phyloP scores from a whole-genome alignment of 1,140 invertebrate species.

The Lordiphosa clarofinis region DNA sequence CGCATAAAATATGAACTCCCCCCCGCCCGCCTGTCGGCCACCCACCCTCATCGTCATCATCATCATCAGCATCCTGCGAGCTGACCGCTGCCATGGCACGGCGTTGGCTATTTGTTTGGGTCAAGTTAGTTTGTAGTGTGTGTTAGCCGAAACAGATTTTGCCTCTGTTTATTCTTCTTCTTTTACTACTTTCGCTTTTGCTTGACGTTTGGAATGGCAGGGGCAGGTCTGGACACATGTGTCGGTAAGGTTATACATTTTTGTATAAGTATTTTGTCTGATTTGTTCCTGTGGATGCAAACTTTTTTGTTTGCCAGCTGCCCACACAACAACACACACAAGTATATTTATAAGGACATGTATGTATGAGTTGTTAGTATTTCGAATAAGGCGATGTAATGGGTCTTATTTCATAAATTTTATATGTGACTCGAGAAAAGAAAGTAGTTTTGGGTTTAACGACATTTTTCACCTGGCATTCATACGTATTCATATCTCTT shows the following conservation, averaged over 20 bases:
- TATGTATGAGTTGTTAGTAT: conserved; percentile 30
- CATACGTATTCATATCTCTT: too few species aligned
- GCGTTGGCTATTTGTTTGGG: conserved; percentile 58
- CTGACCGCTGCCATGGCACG: conserved; percentile 29
- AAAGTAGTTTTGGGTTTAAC: too few species aligned
- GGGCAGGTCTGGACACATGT: conserved; percentile 46
- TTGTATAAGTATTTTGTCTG: conserved; percentile 38
- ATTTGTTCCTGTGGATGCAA: conserved; percentile 60
- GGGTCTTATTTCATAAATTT: conserved; percentile 51
- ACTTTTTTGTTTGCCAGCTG: conserved; percentile 48
- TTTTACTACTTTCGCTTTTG: conserved; percentile 19
- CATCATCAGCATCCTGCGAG: conserved; percentile 2
- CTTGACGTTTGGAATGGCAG: conserved; percentile 10
- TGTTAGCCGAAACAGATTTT: conserved; percentile 38
- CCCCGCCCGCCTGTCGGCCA: conserved; percentile 2
- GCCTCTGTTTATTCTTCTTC: conserved; percentile 29
- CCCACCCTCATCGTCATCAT: conserved; percentile 6
- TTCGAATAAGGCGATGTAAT: conserved; percentile 55
- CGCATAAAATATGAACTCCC: conserved; percentile 73
- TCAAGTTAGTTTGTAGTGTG: conserved; percentile 61
- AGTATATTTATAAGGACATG: conserved; percentile 3
- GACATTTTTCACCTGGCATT: too few species aligned
- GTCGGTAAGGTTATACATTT: conserved; percentile 42
- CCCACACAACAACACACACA: conserved; percentile 5
- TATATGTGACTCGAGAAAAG: conserved; percentile 12